Evolutionary conservation across 2,113 vertebrate species (phyloP).

Genomic region (Thermophis baileyi): DNA sequence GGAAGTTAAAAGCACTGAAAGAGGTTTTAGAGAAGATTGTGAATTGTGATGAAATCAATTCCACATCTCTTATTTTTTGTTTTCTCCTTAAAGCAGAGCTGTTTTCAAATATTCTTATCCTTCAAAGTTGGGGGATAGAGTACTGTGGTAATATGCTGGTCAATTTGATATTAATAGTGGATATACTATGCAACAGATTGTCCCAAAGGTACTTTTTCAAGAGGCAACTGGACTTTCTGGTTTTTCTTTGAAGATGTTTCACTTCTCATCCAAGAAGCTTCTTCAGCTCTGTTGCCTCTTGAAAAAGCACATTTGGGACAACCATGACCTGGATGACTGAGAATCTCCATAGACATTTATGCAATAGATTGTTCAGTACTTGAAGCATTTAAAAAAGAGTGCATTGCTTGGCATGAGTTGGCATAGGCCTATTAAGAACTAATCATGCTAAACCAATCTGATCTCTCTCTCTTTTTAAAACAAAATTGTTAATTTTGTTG

Average conservation of each 20-base stretch:
- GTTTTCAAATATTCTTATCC: not conserved
- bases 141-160: not conserved
- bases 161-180: not conserved
- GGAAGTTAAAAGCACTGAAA: not conserved
- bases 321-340: too few species aligned
- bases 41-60: not conserved
- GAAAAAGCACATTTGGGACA: too few species aligned
- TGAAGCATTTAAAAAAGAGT: not conserved
- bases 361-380: not conserved
- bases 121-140: not conserved
- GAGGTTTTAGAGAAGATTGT: not conserved
- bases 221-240: too few species aligned
- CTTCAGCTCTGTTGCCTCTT: too few species aligned
- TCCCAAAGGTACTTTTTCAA: too few species aligned
- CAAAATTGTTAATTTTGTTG: not conserved
- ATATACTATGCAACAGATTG: not conserved
- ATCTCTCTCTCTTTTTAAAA: not conserved
- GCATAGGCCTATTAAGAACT: not conserved
- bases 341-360: too few species aligned
- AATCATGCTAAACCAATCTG: not conserved
- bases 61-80: not conserved
- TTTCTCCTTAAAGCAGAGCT: not conserved
- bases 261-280: too few species aligned
- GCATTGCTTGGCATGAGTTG: not conserved
- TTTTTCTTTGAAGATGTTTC: too few species aligned